Base-by-base conservation (phyloP, 2,888 invertebrate genomes). In the Pandemis cinnamomeana region DNA sequence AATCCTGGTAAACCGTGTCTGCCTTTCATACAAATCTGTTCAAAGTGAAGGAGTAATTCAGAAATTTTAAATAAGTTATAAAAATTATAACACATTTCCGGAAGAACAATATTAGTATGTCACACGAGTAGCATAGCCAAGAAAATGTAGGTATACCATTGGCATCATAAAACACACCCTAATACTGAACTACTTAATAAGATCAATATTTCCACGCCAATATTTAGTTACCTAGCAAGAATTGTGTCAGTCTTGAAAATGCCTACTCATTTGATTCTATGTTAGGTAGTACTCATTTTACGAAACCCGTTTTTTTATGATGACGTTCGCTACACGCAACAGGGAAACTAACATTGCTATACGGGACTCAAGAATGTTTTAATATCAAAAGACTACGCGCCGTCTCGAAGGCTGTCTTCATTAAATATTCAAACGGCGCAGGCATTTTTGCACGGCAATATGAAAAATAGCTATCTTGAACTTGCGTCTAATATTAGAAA, bases 401-500 rank as follows among this genome's bases (percentile, higher is more conserved):
- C 7, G 15, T 64, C 48, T 20, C 46, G 27, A 48, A 64, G 42
- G 64, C 48, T n/a, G 11, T 2, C 10, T 20, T 51, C 63, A 48
- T 70, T 73, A 48, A 61, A 51, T 73, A 73, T 73, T 64, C 73
- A 44, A 15, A 20, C 64, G 63, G 15, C 20, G 67, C 15, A 13
- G 51, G 58, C 73, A 66, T 69, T 63, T 62, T 53, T 63, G 46
- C 58, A 48, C 63, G 72, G 5, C 53, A 44, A 4, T 69, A 48
- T 64, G 69, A 70, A 73, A 60, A 44, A 64, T n/a, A 1, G 61
- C 41, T 42, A 36, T 27, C 68, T 64, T 73, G 72, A 73, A 60
- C 64, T 73, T 68, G 67, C 51, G 13, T 51, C 73, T 73, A 69
- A 73, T 73, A 73, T 73, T 60, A 73, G 69, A 72, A 36, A 36